phyloP scores from a whole-genome alignment of 2,888 invertebrate species.

The Ophraella communa region DNA sequence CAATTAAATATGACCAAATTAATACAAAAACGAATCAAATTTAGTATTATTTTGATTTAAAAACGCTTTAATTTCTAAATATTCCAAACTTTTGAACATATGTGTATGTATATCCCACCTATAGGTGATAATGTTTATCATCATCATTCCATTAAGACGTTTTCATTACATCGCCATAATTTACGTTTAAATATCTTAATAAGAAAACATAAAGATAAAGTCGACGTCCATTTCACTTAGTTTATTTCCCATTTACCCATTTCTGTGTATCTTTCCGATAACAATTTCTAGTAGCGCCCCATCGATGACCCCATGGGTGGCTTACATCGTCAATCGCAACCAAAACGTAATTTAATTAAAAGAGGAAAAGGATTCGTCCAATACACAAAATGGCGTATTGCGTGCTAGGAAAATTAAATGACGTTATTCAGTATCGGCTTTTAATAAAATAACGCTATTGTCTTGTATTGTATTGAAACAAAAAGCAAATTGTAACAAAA shows the following conservation, averaged over 20 bases:
- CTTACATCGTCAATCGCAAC: not conserved
- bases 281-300: not conserved
- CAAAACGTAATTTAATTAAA: not conserved
- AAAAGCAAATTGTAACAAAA: no score
- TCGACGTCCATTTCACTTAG: not conserved
- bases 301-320: not conserved
- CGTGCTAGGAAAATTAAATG: not conserved
- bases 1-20: no score
- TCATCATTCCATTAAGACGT: no score
- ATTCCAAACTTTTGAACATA: no score
- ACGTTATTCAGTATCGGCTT: not conserved
- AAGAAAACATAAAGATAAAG: not conserved
- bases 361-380: not conserved
- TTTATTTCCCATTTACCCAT: not conserved
- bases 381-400: not conserved
- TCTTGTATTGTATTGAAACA: no score
- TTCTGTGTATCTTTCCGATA: not conserved
- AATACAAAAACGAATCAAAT: no score
- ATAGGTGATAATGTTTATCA: no score
- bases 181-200: not conserved
- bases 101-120: no score
- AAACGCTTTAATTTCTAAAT: no score
- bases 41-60: no score
- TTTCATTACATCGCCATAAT: not conserved
- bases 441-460: no score